Evolutionary conservation across 2,888 invertebrate genomes (phyloP), one percentile per base, ranked within the genome.

Genomic region (Athetis lepigone): DNA sequence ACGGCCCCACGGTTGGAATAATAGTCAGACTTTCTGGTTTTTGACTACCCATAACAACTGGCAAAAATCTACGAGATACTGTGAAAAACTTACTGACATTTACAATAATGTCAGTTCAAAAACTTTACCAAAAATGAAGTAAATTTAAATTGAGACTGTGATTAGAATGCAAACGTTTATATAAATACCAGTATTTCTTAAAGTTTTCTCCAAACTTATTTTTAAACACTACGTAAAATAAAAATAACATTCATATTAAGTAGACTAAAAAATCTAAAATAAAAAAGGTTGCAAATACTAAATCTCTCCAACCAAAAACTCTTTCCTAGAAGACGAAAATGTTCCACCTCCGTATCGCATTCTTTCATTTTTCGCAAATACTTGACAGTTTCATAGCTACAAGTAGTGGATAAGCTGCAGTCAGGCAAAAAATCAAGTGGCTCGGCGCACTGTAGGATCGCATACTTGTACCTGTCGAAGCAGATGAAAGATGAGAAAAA

Each of bases 391-490:
- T 54, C 51, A 33, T 61, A 62, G 56, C 33, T 61, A 37, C 40
- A 33, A 58, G 57, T 61, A 65, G 63, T 54, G 42, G 57, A 33
- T 74, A 56, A 55, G 61, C 60, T 77, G 60, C 59, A 57, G 45
- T 58, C 7, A 39, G 21, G 49, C 61, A 64, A 55, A 59, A 70
- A 70, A 62, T 58, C 58, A 45, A 47, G 63, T 68, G 49, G 46
- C 54, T 61, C 16, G 27, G 56, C 45, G 29, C 71, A 52, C 27
- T 67, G 57, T 29, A 60, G 73, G 49, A 72, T 77, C 72, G 70
- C 81, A 82, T 81, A 80, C 78, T 76, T 82, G 73, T 77, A 65
- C 75, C 63, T 66, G 63, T 51, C 57, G 77, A 56, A 60, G 62
- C 67, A 61, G 65, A 70, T 54, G 63, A 47, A 55, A 65, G 46